These are phyloP conservation scores for Automeris io DNA, from an alignment of 2,888 invertebrate genomes.

Conservation along the genomic window DNA sequence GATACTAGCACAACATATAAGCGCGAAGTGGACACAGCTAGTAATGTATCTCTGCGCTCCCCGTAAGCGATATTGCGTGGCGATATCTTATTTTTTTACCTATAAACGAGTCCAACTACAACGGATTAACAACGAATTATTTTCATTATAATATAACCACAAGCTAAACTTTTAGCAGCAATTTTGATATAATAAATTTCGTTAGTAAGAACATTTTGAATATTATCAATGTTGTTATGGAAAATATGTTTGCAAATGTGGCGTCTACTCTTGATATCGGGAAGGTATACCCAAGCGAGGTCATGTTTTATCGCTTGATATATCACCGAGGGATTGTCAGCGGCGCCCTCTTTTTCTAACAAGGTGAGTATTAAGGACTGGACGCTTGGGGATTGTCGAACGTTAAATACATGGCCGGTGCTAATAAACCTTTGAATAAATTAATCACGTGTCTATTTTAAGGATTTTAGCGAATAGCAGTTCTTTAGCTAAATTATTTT, in stretches of 20 bases:
- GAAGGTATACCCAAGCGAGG: constrained; percentile 6
- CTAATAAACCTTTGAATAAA: constrained; percentile 31
- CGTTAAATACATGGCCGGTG: constrained; percentile 48
- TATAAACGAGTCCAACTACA: too few species aligned
- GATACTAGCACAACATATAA: too few species aligned
- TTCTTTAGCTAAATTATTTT: too few species aligned
- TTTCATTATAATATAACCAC: background rate
- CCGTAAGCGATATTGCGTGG: too few species aligned
- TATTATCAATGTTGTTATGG: constrained; percentile 9
- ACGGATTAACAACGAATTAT: too few species aligned
- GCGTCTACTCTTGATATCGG: constrained; percentile 1
- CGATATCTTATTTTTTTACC: too few species aligned
- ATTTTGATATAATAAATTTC: constrained; percentile 6
- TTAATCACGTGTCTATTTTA: constrained; percentile 12
- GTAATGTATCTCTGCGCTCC: too few species aligned
- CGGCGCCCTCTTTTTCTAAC: constrained; percentile 7
- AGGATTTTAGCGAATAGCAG: too few species aligned
- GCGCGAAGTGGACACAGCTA: too few species aligned
- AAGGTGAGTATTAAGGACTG: constrained; percentile 9
- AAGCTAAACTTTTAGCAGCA: background rate
- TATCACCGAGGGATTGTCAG: constrained; percentile 4
- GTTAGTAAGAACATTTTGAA: constrained; percentile 6
- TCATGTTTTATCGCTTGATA: constrained; percentile 35
- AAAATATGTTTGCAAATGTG: constrained; percentile 5
- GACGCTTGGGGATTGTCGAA: constrained; percentile 33